Evolutionary conservation across 2,888 invertebrate genomes (phyloP).

Genomic region (Catocala sponsa): DNA sequence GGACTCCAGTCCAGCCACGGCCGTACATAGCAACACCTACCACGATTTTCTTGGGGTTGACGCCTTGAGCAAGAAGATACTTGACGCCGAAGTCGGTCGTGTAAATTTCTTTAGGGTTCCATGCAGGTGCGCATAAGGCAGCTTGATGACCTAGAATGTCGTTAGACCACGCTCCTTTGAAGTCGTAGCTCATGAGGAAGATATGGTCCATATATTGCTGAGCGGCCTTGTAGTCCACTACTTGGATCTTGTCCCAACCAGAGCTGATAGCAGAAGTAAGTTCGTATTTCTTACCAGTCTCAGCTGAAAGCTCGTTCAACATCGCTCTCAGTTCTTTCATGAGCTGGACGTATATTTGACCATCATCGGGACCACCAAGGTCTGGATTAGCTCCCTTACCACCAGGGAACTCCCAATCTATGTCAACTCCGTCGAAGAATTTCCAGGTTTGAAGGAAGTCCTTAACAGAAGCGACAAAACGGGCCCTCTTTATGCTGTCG

Average conservation of each 20-base stretch:
- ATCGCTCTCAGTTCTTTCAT: constrained; percentile 82
- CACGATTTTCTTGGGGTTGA: constrained; percentile 79
- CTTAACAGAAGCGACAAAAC: constrained; percentile 81
- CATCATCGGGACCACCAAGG: constrained; percentile 80
- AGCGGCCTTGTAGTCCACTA: constrained; percentile 80
- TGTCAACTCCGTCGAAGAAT: constrained; percentile 84
- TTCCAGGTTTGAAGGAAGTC: constrained; percentile 84
- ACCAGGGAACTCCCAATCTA: constrained; percentile 86
- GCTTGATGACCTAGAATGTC: constrained; percentile 82
- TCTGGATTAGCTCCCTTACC: constrained; percentile 84
- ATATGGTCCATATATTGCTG: constrained; percentile 85
- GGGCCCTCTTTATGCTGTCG: constrained; percentile 74
- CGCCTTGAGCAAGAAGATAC: constrained; percentile 81
- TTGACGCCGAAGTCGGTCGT: constrained; percentile 84
- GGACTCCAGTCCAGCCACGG: constrained; percentile 83
- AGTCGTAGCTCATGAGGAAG: constrained; percentile 84
- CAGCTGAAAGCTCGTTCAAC: constrained; percentile 76
- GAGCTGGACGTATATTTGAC: constrained; percentile 73
- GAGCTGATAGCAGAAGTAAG: constrained; percentile 84
- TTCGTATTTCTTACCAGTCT: constrained; percentile 81
- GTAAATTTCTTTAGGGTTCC: constrained; percentile 81
- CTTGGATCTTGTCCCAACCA: constrained; percentile 85
- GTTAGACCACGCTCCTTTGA: constrained; percentile 85
- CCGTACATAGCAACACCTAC: constrained; percentile 85
- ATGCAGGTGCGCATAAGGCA: constrained; percentile 76